Evolutionary conservation across 2,113 vertebrate species (phyloP), one percentile per base, ranked within the genome.

Genomic region (Proteles cristata): DNA sequence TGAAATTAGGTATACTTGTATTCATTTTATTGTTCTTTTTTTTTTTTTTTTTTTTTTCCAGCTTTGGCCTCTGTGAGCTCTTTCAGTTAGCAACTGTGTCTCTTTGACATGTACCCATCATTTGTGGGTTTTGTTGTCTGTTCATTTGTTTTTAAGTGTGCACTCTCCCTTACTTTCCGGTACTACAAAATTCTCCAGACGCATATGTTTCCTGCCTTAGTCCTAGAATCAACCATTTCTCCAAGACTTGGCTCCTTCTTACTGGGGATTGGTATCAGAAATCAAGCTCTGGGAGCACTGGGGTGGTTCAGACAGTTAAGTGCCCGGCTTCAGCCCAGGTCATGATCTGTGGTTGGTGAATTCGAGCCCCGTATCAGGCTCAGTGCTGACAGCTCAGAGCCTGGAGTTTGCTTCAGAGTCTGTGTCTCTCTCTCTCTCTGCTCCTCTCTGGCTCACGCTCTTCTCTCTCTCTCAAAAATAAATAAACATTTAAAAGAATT

Each of bases 21-120:
- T 83, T 74, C 66, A 82, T 68, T 85, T 31, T 71, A 28, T 83
- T 88, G 48, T 16, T 73, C 31, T 33, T 33, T 15, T 16, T 28
- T 82, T 93, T 61, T 93, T 61, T 91, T 48, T 43, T 82, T 93
- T 61, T 39, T 39, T 91, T 48, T n/a, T 77, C 50, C 26, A 88
- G 16, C 25, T 58, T 14, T 81, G 35, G 55, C 61, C 58, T 33
- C 3, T 14, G 23, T 16, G 23, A 80, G 4, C 19, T 25, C 50
- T 68, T 65, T 76, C 8, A 21, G 19, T 10, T 84, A 55, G n/a
- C 14, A 58, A 2, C 26, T 55, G 3, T 43, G 8, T 35, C 14
- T 3, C 28, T 58, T 28, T 55, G 28, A 58, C 58, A n/a, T 25
- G 6, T 45, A 17, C 11, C 10, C n/a, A 28, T 80, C 21, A 16